Base-by-base conservation (phyloP, 2,113 vertebrate genomes). In the Aspidoscelis tigris region DNA sequence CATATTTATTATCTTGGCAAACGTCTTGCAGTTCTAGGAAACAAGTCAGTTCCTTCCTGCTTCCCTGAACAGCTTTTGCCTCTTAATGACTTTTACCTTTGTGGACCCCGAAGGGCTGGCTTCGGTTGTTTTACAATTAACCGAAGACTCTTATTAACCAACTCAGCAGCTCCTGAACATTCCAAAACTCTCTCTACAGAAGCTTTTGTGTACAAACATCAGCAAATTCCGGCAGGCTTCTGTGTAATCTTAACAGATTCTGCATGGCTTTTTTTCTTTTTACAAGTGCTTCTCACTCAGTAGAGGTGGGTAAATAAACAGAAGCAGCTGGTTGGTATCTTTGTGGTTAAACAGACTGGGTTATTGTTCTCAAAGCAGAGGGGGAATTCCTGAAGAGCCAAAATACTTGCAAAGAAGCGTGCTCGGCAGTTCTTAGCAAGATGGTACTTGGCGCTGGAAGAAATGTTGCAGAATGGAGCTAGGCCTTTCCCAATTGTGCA, bases 371-470 rank as follows among this genome's bases (percentile, higher is more conserved):
- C 79, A 77, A 84, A 88, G 91, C 87, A 71, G 84, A 84, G n/a
- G 10, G 82, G 84, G 92, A 91, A 90, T 94, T 85, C 89, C 82
- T 61, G 87, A 82, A 74, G 92, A 78, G 84, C 73, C 88, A 74
- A 43, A 90, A 89, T 83, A 78, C 76, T 83, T 76, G 21, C n/a
- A 83, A 89, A 90, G 89, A 44, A 82, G 90, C 82, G 92, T 92
- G 88, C 55, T 12, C 80, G 71, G 64, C 84, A 87, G 26, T 3
- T 9, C 26, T 21, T 50, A 39, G 58, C 2, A 6, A 65, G 26
- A 7, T 18, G 18, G 24, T n/a, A n/a, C 26, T 22, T 20, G n/a
- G 12, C 22, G 4, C 26, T 20, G 24, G 41, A n/a, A 41, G 70
- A 7, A 2, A 18, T 47, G 70, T 1, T 0, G 21, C 5, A 9